Percentiles rank a stretch among this genome's conserved stretches.
These are phyloP conservation scores for Leuctra nigra DNA, from an alignment of 2,888 invertebrate species.

Conservation along the genomic window DNA sequence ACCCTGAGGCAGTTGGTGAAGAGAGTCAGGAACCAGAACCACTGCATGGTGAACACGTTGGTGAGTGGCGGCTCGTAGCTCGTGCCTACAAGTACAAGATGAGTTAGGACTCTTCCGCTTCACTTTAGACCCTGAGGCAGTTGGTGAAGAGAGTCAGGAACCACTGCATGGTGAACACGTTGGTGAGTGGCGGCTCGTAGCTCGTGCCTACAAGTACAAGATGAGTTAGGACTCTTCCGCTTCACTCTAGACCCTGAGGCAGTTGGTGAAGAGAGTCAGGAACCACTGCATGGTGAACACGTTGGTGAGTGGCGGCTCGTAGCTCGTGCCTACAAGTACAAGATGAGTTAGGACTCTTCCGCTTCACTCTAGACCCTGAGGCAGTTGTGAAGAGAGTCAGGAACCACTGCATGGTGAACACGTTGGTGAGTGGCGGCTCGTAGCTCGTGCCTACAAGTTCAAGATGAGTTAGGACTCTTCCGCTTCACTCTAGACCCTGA, in stretches of 20 bases:
- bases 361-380: no score
- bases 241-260: no score
- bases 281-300: constrained; percentile 99
- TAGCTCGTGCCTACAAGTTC: constrained; percentile 67
- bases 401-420: constrained; percentile 99
- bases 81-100: constrained; percentile 61
- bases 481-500: no score
- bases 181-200: constrained; percentile 93
- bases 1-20: constrained; percentile 97
- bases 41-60: constrained; percentile 99
- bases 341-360: no score
- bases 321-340: constrained; percentile 64
- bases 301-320: constrained; percentile 95
- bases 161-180: constrained; percentile 99
- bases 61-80: constrained; percentile 93
- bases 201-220: constrained; percentile 64
- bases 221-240: no score
- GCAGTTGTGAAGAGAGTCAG: no score
- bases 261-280: constrained; percentile 88
- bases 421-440: constrained; percentile 95
- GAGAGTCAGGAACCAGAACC: constrained; percentile 89
- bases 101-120: no score
- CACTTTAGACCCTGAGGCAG: no score
- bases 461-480: no score
- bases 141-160: constrained; percentile 87